Percentiles rank a stretch among this genome's conserved stretches.
Conservation (phyloP, 2,113 vertebrate genomes). For the Syrmaticus mikado region DNA sequence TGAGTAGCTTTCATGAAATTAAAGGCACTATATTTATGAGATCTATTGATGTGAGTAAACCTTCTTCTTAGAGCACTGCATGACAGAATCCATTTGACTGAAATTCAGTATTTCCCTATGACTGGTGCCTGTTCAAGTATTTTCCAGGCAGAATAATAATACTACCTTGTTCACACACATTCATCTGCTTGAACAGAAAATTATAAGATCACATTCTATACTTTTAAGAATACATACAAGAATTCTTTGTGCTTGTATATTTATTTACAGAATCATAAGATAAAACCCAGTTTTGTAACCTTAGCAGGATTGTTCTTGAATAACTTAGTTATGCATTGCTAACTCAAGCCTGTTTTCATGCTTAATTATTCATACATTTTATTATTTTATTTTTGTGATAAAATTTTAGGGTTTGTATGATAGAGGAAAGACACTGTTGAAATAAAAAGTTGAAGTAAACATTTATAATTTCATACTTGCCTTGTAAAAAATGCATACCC, state of each 20-base stretch:
- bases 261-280: not conserved
- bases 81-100: not conserved
- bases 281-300: not conserved
- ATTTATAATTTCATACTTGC: not conserved
- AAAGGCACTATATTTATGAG: not conserved
- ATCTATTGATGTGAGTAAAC: not conserved
- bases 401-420: not conserved
- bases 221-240: not conserved
- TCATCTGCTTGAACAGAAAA: not conserved
- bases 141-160: conserved; percentile 5
- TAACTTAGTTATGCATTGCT: not conserved
- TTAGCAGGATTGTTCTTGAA: not conserved
- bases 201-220: not conserved
- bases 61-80: not conserved
- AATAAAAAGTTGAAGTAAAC: not conserved
- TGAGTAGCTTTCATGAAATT: not conserved
- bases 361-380: not conserved
- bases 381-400: not conserved
- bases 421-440: not conserved
- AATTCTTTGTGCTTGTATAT: not conserved
- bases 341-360: not conserved
- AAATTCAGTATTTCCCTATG: not conserved
- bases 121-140: not conserved
- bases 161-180: not conserved
- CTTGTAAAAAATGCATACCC: not conserved